These are phyloP conservation scores for Trichopria drosophilae DNA, from an alignment of 2,888 invertebrate species.

Conservation along the genomic window DNA sequence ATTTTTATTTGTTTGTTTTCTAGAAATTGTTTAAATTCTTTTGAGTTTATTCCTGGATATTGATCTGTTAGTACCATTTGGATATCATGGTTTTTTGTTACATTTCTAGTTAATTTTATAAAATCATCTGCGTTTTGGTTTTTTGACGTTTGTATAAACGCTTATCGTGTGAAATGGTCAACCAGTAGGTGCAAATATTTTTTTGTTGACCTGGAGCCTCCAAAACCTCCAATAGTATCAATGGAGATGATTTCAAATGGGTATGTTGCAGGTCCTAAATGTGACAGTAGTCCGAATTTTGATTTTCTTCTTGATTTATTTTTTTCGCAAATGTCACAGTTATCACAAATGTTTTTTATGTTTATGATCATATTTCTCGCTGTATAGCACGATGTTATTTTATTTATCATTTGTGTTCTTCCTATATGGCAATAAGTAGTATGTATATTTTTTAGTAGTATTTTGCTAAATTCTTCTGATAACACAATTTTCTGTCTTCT, in stretches of 20 bases:
- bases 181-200: constrained; percentile 14
- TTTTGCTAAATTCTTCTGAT: constrained; percentile 27
- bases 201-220: constrained; percentile 12
- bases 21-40: constrained; percentile 25
- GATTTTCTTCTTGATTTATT: constrained; percentile 28
- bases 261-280: constrained; percentile 17
- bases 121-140: constrained; percentile 24
- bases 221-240: constrained; percentile 12
- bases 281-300: constrained; percentile 29
- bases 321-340: constrained; percentile 26
- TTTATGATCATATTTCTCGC: constrained; percentile 26
- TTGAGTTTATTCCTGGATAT: constrained; percentile 29
- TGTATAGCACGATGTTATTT: constrained; percentile 21
- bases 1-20: constrained; percentile 14
- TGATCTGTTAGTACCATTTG: constrained; percentile 23
- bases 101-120: constrained; percentile 19
- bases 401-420: constrained; percentile 28
- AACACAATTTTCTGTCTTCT: constrained; percentile 30
- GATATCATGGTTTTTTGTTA: constrained; percentile 10
- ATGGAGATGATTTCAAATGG: constrained; percentile 19
- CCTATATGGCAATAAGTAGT: constrained; percentile 29
- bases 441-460: constrained; percentile 23
- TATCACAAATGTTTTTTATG: constrained; percentile 29
- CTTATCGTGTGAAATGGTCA: constrained; percentile 20
- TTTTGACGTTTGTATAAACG: constrained; percentile 25